phyloP scores from a whole-genome alignment of 2,888 invertebrate genomes.

The Platynereis dumerilii region DNA sequence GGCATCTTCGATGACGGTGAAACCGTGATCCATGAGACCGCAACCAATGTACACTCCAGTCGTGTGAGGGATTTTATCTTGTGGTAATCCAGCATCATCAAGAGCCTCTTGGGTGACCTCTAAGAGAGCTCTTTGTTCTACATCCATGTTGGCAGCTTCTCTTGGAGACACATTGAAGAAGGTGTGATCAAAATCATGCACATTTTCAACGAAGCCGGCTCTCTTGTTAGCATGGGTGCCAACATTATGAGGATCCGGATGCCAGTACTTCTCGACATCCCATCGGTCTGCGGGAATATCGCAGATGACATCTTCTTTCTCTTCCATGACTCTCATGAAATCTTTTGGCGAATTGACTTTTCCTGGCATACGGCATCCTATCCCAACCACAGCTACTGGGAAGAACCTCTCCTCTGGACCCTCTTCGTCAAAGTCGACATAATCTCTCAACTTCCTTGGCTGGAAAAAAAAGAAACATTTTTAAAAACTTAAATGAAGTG shows the following conservation, averaged over 20 bases:
- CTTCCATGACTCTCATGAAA: constrained; percentile 27
- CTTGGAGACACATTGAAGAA: constrained; percentile 36
- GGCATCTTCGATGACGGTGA: constrained; percentile 19
- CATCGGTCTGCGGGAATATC: constrained; percentile 32
- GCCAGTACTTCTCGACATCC: constrained; percentile 26
- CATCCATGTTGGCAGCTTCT: constrained; percentile 35
- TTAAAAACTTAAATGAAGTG: too few species aligned
- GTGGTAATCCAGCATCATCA: constrained; percentile 30
- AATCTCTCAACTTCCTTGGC: too few species aligned
- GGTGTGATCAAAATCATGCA: constrained; percentile 32
- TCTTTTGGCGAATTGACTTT: constrained; percentile 19
- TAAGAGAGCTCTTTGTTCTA: constrained; percentile 32
- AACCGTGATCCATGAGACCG: constrained; percentile 26
- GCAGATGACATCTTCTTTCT: constrained; percentile 15
- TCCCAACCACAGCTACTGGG: constrained; percentile 29
- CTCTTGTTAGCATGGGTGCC: constrained; percentile 22
- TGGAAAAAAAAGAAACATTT: too few species aligned
- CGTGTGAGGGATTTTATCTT: constrained; percentile 21
- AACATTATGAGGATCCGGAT: constrained; percentile 18
- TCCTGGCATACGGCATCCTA: constrained; percentile 33
- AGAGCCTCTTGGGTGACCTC: constrained; percentile 34
- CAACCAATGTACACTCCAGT: constrained; percentile 34
- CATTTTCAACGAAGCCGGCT: constrained; percentile 20
- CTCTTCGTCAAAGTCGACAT: not conserved
- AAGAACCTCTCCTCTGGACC: constrained; percentile 15